Percentiles rank a stretch among this genome's conserved stretches.
Conservation (phyloP, 2,113 vertebrate species). For the Nansenia antarctica region DNA sequence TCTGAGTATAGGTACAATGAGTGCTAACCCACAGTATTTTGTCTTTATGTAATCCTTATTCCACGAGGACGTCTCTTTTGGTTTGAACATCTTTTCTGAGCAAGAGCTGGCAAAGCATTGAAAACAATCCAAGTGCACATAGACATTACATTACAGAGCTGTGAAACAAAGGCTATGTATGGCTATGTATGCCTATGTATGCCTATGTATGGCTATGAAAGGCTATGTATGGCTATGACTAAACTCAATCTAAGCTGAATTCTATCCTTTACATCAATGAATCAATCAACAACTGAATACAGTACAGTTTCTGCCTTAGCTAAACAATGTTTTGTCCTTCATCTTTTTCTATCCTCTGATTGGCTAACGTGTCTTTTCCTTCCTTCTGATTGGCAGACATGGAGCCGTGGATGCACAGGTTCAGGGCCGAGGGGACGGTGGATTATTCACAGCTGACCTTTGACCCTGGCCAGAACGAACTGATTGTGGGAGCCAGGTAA, state of each 20-base stretch:
- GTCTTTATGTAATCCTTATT: neutral
- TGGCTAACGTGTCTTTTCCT: constrained; percentile 13
- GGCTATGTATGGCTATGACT: too few relatives aligned
- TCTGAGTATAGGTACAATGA: neutral
- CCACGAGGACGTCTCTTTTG: neutral
- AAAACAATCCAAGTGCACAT: too few relatives aligned
- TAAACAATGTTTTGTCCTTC: neutral
- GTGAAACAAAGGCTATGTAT: neutral
- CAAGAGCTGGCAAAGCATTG: neutral
- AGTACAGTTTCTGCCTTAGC: neutral
- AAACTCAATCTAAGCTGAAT: too few relatives aligned
- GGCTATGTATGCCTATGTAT: too few relatives aligned
- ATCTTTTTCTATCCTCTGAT: constrained; percentile 12
- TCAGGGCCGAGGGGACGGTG: constrained; percentile 89
- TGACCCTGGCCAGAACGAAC: constrained; percentile 93
- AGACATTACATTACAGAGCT: neutral
- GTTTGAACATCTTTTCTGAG: neutral
- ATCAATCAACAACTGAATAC: neutral
- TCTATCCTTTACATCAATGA: too few relatives aligned
- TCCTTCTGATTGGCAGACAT: constrained; percentile 81
- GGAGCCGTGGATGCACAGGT: constrained; percentile 90
- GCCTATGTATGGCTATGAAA: too few relatives aligned
- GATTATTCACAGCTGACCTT: constrained; percentile 97
- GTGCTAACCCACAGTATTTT: neutral
- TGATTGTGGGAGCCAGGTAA: constrained; percentile 98